Base-by-base conservation (phyloP, 2,113 vertebrate genomes). In the Perca flavescens region DNA sequence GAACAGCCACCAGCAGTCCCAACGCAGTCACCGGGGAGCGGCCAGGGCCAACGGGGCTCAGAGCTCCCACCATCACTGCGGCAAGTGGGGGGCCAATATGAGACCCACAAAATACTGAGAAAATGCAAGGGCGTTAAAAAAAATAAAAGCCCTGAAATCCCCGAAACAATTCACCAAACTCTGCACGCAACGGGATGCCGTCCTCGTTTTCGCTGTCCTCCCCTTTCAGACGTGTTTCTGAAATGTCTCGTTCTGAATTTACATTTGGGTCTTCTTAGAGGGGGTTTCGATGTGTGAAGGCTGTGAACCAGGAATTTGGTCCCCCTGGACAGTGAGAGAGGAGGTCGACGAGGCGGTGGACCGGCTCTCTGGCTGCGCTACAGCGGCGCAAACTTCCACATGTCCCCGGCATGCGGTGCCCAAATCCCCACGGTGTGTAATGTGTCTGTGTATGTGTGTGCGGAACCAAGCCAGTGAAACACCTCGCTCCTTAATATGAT, bases 301-400 rank as follows among this genome's bases (percentile, higher is more conserved):
- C 69, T 84, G 57, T 50, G 74, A 74, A 50, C 50, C 67, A 49
- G 75, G 64, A 80, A 77, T 89, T 75, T 80, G 69, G 68, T 79
- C 76, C 79, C 77, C 63, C 72, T 57, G 74, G 34, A 36, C 72
- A 60, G 75, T 19, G 13, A 69, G 78, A 85, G 50, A 31, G 84
- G 80, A 83, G 81, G 77, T 83, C 47, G 83, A 77, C 61, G 79
- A 77, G 77, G 77, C 87, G 56, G 74, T 46, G 77, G 77, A 88
- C 67, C 87, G 83, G 89, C 85, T 91, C 80, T 89, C 60, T 89
- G 90, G 67, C 79, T 89, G 91, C 92, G 90, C 91, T 94, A 93
- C 84, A 94, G 93, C 87, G 88, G 91, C 84, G 82, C 89, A 90
- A 94, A 94, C 89, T 94, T 93, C 92, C 94, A 93, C 94, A 94